phyloP scores from a whole-genome alignment of 2,113 vertebrate species.

The Leucopsar rothschildi region DNA sequence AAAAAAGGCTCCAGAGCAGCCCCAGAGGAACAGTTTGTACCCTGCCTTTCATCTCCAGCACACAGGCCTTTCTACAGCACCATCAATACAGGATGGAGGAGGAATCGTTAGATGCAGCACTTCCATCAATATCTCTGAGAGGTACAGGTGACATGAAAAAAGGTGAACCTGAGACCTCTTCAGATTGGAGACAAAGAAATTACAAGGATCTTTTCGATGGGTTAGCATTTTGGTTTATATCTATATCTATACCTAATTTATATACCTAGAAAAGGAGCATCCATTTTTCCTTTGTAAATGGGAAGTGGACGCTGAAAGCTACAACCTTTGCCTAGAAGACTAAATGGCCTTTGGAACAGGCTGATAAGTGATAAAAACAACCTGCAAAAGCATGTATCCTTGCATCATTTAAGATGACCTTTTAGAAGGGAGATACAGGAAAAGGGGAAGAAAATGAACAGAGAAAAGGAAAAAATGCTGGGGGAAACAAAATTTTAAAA shows the following conservation, averaged over 20 bases:
- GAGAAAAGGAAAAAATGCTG: neutral
- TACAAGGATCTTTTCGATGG: slow-evolving; percentile 19
- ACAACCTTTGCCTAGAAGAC: slow-evolving; percentile 42
- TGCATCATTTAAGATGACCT: slow-evolving; percentile 65
- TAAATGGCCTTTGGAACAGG: slow-evolving; percentile 35
- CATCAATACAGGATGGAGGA: slow-evolving; percentile 45
- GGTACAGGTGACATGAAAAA: slow-evolving; percentile 33
- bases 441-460: slow-evolving; percentile 5
- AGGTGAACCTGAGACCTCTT: slow-evolving; percentile 35
- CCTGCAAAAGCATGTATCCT: slow-evolving; percentile 40
- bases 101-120: slow-evolving; percentile 38
- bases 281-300: slow-evolving; percentile 37
- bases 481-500: slow-evolving; percentile 32
- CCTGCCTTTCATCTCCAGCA: slow-evolving; percentile 15
- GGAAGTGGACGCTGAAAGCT: slow-evolving; percentile 35
- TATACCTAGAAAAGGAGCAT: neutral
- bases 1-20: neutral
- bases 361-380: slow-evolving; percentile 49
- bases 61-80: neutral
- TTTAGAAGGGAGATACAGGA: slow-evolving; percentile 21
- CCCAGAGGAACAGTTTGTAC: neutral
- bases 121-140: slow-evolving; percentile 51
- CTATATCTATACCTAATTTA: slow-evolving; percentile 27
- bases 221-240: slow-evolving; percentile 38
- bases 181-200: slow-evolving; percentile 43